phyloP scores from a whole-genome alignment of 2,797 vertebrate genomes.

The Thalassophryne amazonica region DNA sequence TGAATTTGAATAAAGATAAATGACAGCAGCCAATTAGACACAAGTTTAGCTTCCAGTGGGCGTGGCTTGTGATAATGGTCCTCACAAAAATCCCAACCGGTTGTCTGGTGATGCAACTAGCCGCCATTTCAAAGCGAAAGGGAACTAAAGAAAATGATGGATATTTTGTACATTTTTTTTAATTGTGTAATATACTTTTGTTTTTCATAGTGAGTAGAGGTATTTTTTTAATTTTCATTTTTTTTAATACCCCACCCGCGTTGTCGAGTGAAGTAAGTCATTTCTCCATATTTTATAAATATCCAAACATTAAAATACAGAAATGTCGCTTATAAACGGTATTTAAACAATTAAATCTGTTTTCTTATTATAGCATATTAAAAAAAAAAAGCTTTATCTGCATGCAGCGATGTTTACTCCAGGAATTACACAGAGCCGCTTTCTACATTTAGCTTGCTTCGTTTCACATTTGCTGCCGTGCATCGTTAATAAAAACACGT shows the following conservation, averaged over 20 bases:
- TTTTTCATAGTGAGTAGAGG: constrained; percentile 30
- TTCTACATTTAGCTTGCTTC: background rate
- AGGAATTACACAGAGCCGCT: constrained; percentile 24
- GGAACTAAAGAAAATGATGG: background rate
- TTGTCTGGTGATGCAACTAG: constrained; percentile 35
- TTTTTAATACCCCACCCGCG: constrained; percentile 40
- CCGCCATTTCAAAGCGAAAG: constrained; percentile 69
- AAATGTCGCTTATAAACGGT: constrained; percentile 45
- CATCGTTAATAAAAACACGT: background rate
- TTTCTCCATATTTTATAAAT: background rate
- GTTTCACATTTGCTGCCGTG: background rate
- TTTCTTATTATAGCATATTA: no score
- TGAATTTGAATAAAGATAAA: no score
- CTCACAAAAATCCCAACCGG: constrained; percentile 49
- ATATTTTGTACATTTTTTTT: constrained; percentile 32
- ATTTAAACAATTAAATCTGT: background rate
- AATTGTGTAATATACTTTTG: constrained; percentile 35
- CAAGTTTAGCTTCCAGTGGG: constrained; percentile 15
- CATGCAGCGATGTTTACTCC: constrained; percentile 1
- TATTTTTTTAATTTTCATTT: background rate
- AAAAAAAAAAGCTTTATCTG: no score
- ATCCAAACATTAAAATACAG: constrained; percentile 11
- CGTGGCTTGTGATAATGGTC: constrained; percentile 10
- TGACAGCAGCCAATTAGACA: constrained; percentile 47
- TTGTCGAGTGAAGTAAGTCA: constrained; percentile 55